Evolutionary conservation across 2,888 invertebrate species (phyloP), one percentile per base, ranked within the genome.

Genomic region (Stomorhina lunata): DNA sequence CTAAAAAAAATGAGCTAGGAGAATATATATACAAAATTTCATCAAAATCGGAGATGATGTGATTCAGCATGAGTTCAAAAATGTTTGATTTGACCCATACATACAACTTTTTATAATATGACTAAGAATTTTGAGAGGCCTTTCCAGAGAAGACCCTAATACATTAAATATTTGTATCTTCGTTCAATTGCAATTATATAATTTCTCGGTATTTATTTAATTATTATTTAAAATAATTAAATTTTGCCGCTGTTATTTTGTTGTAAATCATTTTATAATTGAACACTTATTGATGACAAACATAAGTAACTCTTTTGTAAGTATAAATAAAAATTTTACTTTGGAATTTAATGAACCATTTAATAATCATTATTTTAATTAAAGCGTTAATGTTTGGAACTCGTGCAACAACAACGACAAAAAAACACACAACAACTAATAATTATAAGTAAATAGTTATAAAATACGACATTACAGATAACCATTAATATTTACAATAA

Each of bases 351-450:
- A 81, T 69, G 73, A 78, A 81, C 55, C 78, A 69, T 81, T 81
- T 78, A 81, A 78, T 75, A 75, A 53, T 75, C 48, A 81, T 78
- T 81, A 78, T 65, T 78, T 78, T 78, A 81, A 81, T 81, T 81
- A 65, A 81, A 78, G 78, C 81, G 68, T 73, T 75, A 78, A 81
- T 69, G 78, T 32, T 50, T 69, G 73, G 57, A 66, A 66, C 20
- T 27, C 34, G n/a, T 22, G 45, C 57, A 50, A 59, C 75, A 10
- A 25, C 43, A 59, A 65, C 57, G 53, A 61, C 29, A 53, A 57
- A 34, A 29, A 63, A 22, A 37, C 7, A 57, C 5, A 9, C 65
- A 76, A 50, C 61, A 61, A 63, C 10, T 57, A 48, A 34, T 76
- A 59, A 68, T 68, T 59, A 76, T 29, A 68, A 10, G 10, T 12